phyloP scores from a whole-genome alignment of 1,140 invertebrate species.

The Holotrichia oblita region DNA sequence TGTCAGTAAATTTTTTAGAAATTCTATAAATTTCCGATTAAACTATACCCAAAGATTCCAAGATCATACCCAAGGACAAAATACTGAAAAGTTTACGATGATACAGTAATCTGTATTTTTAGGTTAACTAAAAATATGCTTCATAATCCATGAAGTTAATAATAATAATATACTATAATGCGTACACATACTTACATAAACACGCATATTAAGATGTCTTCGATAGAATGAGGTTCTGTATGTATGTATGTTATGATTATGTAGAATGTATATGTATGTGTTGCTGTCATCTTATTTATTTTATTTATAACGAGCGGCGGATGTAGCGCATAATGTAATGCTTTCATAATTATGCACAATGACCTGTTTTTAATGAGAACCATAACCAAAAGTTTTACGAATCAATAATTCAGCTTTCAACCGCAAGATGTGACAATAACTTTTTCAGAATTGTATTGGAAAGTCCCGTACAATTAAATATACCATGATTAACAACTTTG shows the following conservation, averaged over 20 bases:
- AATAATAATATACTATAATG: neutral
- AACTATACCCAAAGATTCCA: too few relatives aligned
- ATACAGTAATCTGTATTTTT: neutral
- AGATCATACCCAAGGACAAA: too few relatives aligned
- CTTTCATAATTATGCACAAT: constrained; percentile 1
- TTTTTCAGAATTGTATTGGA: neutral
- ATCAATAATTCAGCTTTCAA: neutral
- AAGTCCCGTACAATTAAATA: neutral
- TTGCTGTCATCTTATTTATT: constrained; percentile 16
- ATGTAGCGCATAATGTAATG: constrained; percentile 9
- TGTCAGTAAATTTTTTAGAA: too few relatives aligned
- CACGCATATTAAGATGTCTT: neutral
- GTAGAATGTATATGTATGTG: neutral
- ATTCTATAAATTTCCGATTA: too few relatives aligned
- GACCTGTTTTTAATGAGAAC: constrained; percentile 20
- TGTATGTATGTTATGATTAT: neutral
- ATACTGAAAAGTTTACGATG: neutral
- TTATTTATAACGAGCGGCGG: neutral
- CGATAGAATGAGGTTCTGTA: neutral
- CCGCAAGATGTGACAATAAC: neutral
- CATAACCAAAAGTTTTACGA: neutral
- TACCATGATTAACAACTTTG: neutral
- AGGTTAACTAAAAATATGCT: too few relatives aligned
- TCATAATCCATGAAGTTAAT: too few relatives aligned
- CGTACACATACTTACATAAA: neutral